These are phyloP conservation scores for Schizopygopsis malacanthus DNA, from an alignment of 2,797 vertebrate species.

Conservation along the genomic window DNA sequence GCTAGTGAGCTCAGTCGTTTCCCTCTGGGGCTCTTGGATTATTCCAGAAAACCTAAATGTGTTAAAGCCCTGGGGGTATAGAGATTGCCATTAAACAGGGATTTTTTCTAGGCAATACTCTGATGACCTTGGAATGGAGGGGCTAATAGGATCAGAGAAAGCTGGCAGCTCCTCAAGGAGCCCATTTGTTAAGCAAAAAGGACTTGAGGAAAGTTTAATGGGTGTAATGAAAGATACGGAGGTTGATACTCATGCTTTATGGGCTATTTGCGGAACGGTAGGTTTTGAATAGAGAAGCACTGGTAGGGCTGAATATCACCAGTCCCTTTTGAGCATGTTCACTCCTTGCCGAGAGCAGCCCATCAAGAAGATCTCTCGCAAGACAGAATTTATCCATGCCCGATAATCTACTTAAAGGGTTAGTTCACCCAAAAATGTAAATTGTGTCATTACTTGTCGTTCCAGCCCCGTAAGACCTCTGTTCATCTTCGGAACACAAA, in stretches of 20 bases:
- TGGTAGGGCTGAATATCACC: constrained; percentile 14
- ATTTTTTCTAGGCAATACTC: constrained; percentile 38
- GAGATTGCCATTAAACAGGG: constrained; percentile 45
- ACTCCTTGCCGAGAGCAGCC: constrained; percentile 56
- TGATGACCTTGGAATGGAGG: constrained; percentile 41
- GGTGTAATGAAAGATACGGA: constrained; percentile 37
- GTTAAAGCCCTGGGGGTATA: constrained; percentile 21
- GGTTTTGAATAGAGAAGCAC: constrained; percentile 26
- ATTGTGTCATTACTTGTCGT: no score
- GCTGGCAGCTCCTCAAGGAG: constrained; percentile 40
- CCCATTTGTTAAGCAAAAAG: constrained; percentile 48
- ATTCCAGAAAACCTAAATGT: constrained; percentile 41
- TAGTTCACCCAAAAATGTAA: no score
- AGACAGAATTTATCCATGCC: constrained; percentile 43
- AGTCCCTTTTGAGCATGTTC: constrained; percentile 33
- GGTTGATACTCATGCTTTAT: background rate
- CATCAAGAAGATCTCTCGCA: constrained; percentile 57
- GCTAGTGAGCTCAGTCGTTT: constrained; percentile 3
- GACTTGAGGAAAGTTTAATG: constrained; percentile 40
- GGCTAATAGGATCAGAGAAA: constrained; percentile 48
- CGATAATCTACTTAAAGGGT: constrained; percentile 23
- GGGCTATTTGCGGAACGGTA: constrained; percentile 20
- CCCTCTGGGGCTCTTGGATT: constrained; percentile 34
- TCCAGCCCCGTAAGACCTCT: no score
- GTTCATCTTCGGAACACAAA: no score